Conservation (phyloP, 1,140 invertebrate species). For the Bombus impatiens region DNA sequence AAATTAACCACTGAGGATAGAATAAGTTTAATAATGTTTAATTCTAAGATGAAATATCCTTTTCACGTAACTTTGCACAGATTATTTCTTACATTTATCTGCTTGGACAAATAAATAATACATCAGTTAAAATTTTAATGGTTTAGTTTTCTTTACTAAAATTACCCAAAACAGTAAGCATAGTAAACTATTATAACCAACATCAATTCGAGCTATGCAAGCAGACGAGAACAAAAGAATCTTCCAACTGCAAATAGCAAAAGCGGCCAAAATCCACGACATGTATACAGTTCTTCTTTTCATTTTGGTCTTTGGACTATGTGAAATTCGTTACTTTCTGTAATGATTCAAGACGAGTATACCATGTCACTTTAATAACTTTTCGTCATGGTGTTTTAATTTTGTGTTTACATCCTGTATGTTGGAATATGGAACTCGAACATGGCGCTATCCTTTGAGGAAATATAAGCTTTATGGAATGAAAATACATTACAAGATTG, state of each 20-base stretch:
- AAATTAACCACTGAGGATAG: background rate
- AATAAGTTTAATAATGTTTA: background rate
- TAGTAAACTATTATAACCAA: background rate
- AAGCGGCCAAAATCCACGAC: background rate
- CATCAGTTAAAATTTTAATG: background rate
- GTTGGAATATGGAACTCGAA: background rate
- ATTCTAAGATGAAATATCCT: background rate
- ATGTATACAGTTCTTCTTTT: constrained; percentile 7
- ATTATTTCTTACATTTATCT: background rate
- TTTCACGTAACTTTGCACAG: background rate
- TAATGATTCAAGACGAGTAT: background rate
- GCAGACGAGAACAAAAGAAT: background rate
- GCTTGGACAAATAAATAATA: background rate
- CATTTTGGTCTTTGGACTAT: background rate
- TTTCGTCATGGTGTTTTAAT: constrained; percentile 5
- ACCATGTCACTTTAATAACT: background rate
- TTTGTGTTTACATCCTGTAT: background rate
- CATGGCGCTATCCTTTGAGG: background rate
- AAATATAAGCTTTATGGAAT: background rate
- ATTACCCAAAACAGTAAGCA: background rate
- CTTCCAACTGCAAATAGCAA: background rate
- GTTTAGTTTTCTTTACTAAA: background rate
- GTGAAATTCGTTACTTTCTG: constrained; percentile 34
- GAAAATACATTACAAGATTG: no score
- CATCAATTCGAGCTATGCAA: no score